Conservation (phyloP, 2,797 vertebrate species). For the Anguilla obscura region DNA sequence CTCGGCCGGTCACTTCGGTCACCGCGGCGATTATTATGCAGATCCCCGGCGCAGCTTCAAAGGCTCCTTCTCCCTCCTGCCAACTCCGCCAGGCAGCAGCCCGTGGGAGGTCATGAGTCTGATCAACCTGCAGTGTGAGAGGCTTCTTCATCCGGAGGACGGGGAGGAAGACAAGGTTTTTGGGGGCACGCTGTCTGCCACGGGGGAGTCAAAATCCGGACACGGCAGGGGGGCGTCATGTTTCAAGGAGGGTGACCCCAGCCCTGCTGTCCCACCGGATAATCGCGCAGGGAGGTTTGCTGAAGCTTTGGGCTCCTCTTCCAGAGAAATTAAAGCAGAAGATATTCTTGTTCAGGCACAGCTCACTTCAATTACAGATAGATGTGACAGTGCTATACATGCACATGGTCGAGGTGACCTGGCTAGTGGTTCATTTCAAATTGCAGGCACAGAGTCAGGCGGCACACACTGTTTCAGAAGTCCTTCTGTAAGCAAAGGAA, state of each 20-base stretch:
- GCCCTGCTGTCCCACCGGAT: background rate
- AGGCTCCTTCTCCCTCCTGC: constrained; percentile 28
- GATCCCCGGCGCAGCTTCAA: constrained; percentile 35
- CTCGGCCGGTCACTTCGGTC: constrained; percentile 34
- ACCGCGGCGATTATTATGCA: constrained; percentile 28
- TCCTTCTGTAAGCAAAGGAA: constrained; percentile 10
- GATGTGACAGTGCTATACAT: background rate
- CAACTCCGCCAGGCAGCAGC: constrained; percentile 49
- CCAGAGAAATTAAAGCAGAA: background rate
- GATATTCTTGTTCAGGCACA: constrained; percentile 14
- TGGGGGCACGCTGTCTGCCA: background rate
- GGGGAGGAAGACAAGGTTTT: constrained; percentile 33
- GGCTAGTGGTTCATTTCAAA: constrained; percentile 27
- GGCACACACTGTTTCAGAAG: background rate
- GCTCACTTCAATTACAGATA: background rate
- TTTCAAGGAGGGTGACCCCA: background rate
- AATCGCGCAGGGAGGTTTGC: background rate
- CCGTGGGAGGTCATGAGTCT: constrained; percentile 73
- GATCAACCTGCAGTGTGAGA: constrained; percentile 74
- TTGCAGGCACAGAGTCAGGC: constrained; percentile 35
- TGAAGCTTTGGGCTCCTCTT: background rate
- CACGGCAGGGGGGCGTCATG: background rate
- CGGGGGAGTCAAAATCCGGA: background rate
- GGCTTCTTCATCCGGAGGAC: constrained; percentile 54
- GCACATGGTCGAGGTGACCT: constrained; percentile 9